These are phyloP conservation scores for Clytia hemisphaerica DNA, from an alignment of 30 jellyfish, hydroid and myxozoan genomes.

Conservation along the genomic window DNA sequence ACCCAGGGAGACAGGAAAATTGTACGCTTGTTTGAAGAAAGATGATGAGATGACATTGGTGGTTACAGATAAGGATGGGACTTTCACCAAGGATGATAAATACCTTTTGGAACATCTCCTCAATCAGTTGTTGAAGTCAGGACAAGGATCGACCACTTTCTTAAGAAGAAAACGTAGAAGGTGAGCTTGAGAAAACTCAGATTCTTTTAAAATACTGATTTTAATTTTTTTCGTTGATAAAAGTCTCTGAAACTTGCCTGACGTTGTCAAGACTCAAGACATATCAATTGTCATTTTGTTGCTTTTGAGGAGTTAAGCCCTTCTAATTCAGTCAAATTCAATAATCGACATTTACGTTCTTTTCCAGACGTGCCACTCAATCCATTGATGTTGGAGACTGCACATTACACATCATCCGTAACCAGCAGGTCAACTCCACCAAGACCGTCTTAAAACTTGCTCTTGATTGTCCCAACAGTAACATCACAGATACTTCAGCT, in stretches of 20 bases:
- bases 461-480: conserved; percentile 8
- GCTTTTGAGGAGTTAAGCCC: no score
- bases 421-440: background rate
- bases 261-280: no score
- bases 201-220: no score
- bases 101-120: conserved; percentile 43
- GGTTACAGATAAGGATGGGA: background rate
- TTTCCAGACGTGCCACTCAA: no score
- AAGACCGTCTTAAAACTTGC: background rate
- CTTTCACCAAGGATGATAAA: conserved; percentile 14
- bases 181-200: no score
- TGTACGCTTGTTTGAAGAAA: conserved; percentile 16
- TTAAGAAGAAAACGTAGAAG: conserved; percentile 2
- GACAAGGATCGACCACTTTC: background rate
- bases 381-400: conserved; percentile 22
- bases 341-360: no score
- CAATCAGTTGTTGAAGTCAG: conserved; percentile 31
- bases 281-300: no score
- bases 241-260: no score
- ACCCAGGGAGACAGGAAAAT: conserved; percentile 12
- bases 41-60: conserved; percentile 21
- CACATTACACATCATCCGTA: conserved; percentile 14
- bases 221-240: no score
- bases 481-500: background rate
- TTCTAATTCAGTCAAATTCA: no score